phyloP scores from a whole-genome alignment of 2,888 invertebrate genomes.

The Stictocephala bisonia region DNA sequence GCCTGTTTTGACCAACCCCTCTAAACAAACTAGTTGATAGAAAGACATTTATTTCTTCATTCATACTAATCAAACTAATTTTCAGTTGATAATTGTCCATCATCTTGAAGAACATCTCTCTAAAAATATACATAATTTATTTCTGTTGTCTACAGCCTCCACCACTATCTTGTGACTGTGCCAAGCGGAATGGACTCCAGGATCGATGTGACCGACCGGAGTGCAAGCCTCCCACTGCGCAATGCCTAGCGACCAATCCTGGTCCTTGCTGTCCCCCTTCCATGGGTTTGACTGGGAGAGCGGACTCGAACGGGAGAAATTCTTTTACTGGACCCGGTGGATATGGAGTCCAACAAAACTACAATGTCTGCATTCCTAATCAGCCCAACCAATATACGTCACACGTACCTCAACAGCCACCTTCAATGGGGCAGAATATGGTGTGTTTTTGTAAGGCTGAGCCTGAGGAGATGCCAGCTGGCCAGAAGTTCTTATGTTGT shows the following conservation, averaged over 20 bases:
- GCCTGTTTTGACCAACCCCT: too few relatives aligned
- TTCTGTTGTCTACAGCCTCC: too few relatives aligned
- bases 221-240: conserved; percentile 21
- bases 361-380: too few relatives aligned
- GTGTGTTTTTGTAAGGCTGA: neutral
- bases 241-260: conserved; percentile 8
- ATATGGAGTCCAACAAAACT: too few relatives aligned
- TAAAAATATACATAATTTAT: too few relatives aligned
- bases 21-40: too few relatives aligned
- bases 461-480: neutral
- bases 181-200: conserved; percentile 15
- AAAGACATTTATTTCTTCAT: too few relatives aligned
- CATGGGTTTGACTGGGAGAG: neutral
- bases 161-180: conserved; percentile 11
- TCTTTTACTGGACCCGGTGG: too few relatives aligned
- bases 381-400: too few relatives aligned
- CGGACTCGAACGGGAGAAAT: neutral
- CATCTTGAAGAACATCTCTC: too few relatives aligned
- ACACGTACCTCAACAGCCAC: neutral
- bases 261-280: conserved; percentile 29
- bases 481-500: conserved; percentile 22
- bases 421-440: neutral
- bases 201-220: neutral
- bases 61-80: too few relatives aligned
- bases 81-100: too few relatives aligned